Base-by-base conservation (phyloP, 2,113 vertebrate genomes). In the Nanorana parkeri region DNA sequence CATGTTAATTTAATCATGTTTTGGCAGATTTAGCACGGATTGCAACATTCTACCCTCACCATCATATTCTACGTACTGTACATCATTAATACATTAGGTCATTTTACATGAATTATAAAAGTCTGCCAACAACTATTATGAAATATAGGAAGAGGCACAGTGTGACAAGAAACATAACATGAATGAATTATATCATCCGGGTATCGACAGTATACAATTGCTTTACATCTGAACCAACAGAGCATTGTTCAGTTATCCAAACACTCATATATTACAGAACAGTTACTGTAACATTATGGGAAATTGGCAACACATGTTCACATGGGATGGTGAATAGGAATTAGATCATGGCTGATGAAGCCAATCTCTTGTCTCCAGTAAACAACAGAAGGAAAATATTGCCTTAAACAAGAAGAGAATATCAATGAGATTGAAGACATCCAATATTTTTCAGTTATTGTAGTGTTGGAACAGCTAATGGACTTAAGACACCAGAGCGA, bases 31-130 rank as follows among this genome's bases (percentile, higher is more conserved):
- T 4, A 24, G 13, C 15, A 24, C 24, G 7, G 36, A 13, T n/a
- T 51, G 41, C n/a, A 51, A 47, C n/a, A 52, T 13, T 24, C 41
- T 19, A 47, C 51, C 13, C 67, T 68, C 36, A 23, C 4, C 67
- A 69, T 29, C 66, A 68, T 68, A 17, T 68, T 29, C 13, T n/a
- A 41, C 28, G 17, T 51, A 69, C 67, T 69, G 36, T 21, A 52
- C 15, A 24, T 51, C 66, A 68, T 68, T 24, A 69, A 69, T 24
- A 69, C n/a, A 69, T 51, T 69, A 52, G n/a, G 36, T 69, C 67
- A 69, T 69, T 19, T 69, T 24, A 41, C n/a, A 69, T 24, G 11
- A 69, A 23, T 15, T 24, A 52, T 51, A 52, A 51, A 16, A 23
- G n/a, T 52, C 41, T 69, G 41, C 68, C 47, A 54, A 19, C 17